These are phyloP conservation scores for Drosophila mercatorum DNA, from an alignment of 2,888 invertebrate genomes.

Conservation along the genomic window DNA sequence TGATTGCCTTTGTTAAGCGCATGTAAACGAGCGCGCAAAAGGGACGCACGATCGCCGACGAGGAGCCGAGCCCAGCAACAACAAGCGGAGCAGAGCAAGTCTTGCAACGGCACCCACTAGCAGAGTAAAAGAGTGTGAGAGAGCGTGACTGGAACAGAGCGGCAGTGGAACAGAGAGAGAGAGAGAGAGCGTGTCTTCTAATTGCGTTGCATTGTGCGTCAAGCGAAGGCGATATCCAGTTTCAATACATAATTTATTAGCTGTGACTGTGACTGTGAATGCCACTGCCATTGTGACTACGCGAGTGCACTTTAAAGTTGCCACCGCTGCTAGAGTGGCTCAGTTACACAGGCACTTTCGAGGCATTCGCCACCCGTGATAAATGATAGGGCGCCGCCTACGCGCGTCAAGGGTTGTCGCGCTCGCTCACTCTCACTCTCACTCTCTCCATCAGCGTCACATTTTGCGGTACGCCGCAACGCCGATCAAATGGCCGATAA, in stretches of 20 bases:
- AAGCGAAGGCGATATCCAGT: conserved; percentile 56
- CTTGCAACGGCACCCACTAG: neutral
- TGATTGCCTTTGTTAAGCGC: conserved; percentile 55
- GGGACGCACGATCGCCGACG: conserved; percentile 9
- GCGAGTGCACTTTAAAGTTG: conserved; percentile 64
- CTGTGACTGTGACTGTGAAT: conserved; percentile 45
- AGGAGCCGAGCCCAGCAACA: conserved; percentile 2
- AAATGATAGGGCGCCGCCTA: conserved; percentile 74
- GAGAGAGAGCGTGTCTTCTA: conserved; percentile 31
- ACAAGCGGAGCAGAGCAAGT: neutral
- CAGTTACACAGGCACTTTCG: conserved; percentile 36
- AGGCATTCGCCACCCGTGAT: conserved; percentile 61
- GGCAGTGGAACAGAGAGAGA: neutral
- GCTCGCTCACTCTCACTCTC: conserved; percentile 4
- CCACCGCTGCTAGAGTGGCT: conserved; percentile 1
- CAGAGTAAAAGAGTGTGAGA: neutral
- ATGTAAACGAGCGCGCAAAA: conserved; percentile 42
- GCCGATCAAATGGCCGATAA: conserved; percentile 75
- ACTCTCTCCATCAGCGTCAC: conserved; percentile 41
- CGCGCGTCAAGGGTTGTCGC: conserved; percentile 72
- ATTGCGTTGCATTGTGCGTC: conserved; percentile 68
- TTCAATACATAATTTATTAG: conserved; percentile 67
- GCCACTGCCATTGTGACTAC: conserved; percentile 53
- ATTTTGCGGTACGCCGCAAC: conserved; percentile 73
- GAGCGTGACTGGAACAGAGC: neutral